Base-by-base conservation (phyloP, 2,888 invertebrate genomes). In the Cryptosula pallasiana region DNA sequence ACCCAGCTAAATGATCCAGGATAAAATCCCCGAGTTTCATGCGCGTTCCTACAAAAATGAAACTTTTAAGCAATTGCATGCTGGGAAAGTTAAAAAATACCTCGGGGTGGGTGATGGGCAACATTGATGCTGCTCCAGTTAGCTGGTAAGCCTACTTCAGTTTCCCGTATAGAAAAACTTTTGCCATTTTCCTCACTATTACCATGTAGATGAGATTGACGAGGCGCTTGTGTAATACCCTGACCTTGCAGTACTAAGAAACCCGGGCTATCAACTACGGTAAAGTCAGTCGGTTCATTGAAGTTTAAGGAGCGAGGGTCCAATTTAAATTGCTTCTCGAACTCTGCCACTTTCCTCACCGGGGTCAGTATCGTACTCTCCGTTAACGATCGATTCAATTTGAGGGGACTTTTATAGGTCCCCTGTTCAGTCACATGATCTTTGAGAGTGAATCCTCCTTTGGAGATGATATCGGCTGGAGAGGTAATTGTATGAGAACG, bases 391-490 rank as follows among this genome's bases (percentile, higher is more conserved):
- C 45, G 5, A 20, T 20, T 5, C 20, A 45, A 13, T 20, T 20
- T 45, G 20, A 45, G 9, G 20, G 45, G 5, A 45, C 45, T 20
- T 20, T 5, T 45, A 20, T 45, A 45, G 20, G 45, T 45, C 20
- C 45, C 45, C 9, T 45, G 45, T 20, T 27, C 27, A 13, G 5
- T 63, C 3, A 20, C 32, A 32, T 63, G 25, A 32, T 63, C 32
- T n/a, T 27, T 63, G 25, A 63, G 63, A 29, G 32, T 63, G 27
- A 63, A 63, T 9, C 63, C 32, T 63, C 27, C 63, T 5, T n/a
- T 2, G 32, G 25, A 63, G 5, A 63, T 63, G 5, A 45, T 13
- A 13, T 45, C 45, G 5, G 45, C 45, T 45, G 45, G 45, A 45
- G 45, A 45, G 5, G 45, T 20, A 20, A 45, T 45, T 13, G 45